These are phyloP conservation scores for Apocrypta bakeri DNA, from an alignment of 1,140 invertebrate species.

Conservation along the genomic window DNA sequence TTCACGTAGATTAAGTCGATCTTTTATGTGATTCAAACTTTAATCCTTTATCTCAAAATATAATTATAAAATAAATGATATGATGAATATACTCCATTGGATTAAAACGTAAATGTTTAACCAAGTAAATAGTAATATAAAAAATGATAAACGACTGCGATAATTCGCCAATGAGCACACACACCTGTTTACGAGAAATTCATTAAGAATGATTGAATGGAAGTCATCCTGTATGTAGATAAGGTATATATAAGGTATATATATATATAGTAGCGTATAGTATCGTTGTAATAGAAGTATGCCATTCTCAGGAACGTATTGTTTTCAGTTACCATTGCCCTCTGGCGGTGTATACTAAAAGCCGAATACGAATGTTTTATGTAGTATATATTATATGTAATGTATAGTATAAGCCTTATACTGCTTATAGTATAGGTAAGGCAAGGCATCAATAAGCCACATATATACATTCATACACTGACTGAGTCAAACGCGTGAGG, in stretches of 20 bases:
- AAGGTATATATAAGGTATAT: not conserved
- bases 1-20: too few species aligned
- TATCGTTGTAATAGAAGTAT: not conserved
- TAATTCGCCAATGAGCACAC: not conserved
- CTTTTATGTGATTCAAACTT: too few species aligned
- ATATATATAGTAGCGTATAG: not conserved
- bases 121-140: too few species aligned
- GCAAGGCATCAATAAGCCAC: not conserved
- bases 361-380: not conserved
- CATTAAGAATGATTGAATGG: not conserved
- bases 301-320: too few species aligned
- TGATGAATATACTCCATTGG: too few species aligned
- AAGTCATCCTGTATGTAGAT: not conserved
- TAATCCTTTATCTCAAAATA: too few species aligned
- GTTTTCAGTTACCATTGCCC: not conserved
- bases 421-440: too few species aligned
- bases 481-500: constrained; percentile 29
- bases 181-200: not conserved
- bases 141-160: not conserved
- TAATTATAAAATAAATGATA: too few species aligned
- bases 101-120: too few species aligned
- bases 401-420: too few species aligned
- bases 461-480: not conserved
- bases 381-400: too few species aligned
- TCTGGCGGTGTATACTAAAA: not conserved